These are phyloP conservation scores for Thelaira solivaga DNA, from an alignment of 2,888 invertebrate species.

Conservation along the genomic window DNA sequence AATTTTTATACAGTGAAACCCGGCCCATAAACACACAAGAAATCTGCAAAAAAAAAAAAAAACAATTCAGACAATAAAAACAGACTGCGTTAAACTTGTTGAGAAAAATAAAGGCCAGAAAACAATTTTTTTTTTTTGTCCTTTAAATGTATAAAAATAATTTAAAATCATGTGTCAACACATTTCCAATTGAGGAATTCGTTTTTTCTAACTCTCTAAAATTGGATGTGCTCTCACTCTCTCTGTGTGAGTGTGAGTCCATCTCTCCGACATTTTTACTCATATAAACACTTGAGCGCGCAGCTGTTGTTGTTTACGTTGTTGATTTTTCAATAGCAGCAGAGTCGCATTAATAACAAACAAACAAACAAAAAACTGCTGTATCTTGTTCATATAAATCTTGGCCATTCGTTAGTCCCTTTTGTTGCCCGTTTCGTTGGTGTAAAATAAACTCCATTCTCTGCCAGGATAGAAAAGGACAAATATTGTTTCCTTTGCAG, in stretches of 20 bases:
- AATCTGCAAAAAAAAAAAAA: too few species aligned
- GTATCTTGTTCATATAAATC: too few species aligned
- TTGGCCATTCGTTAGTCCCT: slow-evolving; percentile 27
- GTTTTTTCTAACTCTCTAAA: neutral
- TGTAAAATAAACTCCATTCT: too few species aligned
- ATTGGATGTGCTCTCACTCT: neutral
- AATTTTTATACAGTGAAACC: neutral
- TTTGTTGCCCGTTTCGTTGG: slow-evolving; percentile 39
- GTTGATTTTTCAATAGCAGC: slow-evolving; percentile 25
- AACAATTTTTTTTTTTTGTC: neutral
- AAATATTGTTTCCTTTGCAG: slow-evolving; percentile 46
- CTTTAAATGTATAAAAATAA: neutral
- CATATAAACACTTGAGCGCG: slow-evolving; percentile 41
- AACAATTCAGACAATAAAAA: too few species aligned
- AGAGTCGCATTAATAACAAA: neutral
- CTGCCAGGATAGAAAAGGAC: slow-evolving; percentile 45
- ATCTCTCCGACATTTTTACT: neutral
- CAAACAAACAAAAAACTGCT: neutral
- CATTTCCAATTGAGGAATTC: slow-evolving; percentile 22
- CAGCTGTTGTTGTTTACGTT: slow-evolving; percentile 53
- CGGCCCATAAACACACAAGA: slow-evolving; percentile 16
- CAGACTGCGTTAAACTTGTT: too few species aligned
- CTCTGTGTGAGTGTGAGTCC: too few species aligned
- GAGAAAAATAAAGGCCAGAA: neutral
- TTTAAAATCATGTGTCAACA: slow-evolving; percentile 25